phyloP scores from a whole-genome alignment of 2,113 vertebrate species.

The Sander vitreus region DNA sequence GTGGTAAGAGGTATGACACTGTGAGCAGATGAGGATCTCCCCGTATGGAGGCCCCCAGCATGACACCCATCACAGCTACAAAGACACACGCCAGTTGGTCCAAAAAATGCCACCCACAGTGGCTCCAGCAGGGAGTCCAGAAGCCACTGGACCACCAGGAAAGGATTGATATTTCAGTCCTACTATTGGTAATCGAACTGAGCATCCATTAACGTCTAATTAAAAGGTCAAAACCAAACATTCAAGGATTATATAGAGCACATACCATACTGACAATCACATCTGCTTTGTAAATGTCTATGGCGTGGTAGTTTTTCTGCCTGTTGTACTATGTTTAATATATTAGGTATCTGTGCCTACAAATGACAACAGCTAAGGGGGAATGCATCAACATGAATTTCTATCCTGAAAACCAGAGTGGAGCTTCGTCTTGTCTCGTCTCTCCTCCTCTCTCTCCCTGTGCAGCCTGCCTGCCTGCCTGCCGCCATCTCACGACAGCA shows the following conservation, averaged over 20 bases:
- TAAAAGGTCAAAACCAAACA: slow-evolving; percentile 34
- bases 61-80: slow-evolving; percentile 68
- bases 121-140: slow-evolving; percentile 51
- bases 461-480: slow-evolving; percentile 67
- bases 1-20: slow-evolving; percentile 73
- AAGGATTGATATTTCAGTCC: slow-evolving; percentile 46
- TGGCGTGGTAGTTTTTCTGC: neutral
- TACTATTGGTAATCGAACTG: slow-evolving; percentile 52
- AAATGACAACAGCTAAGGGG: slow-evolving; percentile 38
- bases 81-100: slow-evolving; percentile 71
- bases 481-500: slow-evolving; percentile 75
- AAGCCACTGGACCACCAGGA: slow-evolving; percentile 36
- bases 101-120: slow-evolving; percentile 56
- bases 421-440: slow-evolving; percentile 53
- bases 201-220: slow-evolving; percentile 26
- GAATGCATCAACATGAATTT: slow-evolving; percentile 39
- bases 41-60: slow-evolving; percentile 63
- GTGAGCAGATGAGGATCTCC: slow-evolving; percentile 78
- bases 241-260: slow-evolving; percentile 7
- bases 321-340: slow-evolving; percentile 19
- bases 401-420: slow-evolving; percentile 47
- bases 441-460: slow-evolving; percentile 50
- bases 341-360: slow-evolving; percentile 1
- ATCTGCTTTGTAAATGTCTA: neutral
- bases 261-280: neutral